Percentiles rank a stretch among this genome's conserved stretches.
phyloP scores from a whole-genome alignment of 2,888 invertebrate species.

The Blera fallax region DNA sequence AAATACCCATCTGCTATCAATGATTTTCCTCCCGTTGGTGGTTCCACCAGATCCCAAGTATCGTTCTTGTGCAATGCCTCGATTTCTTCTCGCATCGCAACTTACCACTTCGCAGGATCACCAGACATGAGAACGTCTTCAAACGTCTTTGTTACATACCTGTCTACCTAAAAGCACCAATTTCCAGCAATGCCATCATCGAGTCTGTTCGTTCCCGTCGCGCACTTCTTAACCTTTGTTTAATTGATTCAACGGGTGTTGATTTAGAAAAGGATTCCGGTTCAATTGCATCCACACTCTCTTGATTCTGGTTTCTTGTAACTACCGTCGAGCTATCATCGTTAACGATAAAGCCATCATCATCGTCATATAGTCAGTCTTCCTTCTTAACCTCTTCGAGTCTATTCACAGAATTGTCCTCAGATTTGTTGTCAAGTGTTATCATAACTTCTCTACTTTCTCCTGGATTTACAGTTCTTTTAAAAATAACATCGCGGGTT shows the following conservation, averaged over 20 bases:
- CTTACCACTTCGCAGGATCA: background rate
- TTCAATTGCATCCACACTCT: background rate
- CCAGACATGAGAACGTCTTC: background rate
- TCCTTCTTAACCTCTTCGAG: background rate
- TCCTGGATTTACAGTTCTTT: background rate
- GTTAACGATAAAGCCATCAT: background rate
- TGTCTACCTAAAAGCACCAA: background rate
- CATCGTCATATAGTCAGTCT: background rate
- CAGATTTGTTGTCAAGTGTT: background rate
- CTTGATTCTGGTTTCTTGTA: background rate
- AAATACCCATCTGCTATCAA: slow-evolving; percentile 11
- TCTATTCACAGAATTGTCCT: background rate
- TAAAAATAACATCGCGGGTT: slow-evolving; percentile 1
- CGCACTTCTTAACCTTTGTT: background rate
- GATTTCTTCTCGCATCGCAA: slow-evolving; percentile 6
- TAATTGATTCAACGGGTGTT: background rate
- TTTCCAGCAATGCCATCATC: slow-evolving; percentile 9
- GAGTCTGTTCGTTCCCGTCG: background rate
- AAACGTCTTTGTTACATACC: background rate
- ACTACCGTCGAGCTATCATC: background rate
- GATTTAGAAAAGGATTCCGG: background rate
- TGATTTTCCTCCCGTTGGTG: background rate
- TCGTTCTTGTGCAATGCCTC: slow-evolving; percentile 5
- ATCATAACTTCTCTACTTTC: background rate
- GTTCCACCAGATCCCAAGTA: slow-evolving; percentile 12